Evolutionary conservation across 2,113 vertebrate species (phyloP), one percentile per base, ranked within the genome.

Genomic region (Alethe castanea): DNA sequence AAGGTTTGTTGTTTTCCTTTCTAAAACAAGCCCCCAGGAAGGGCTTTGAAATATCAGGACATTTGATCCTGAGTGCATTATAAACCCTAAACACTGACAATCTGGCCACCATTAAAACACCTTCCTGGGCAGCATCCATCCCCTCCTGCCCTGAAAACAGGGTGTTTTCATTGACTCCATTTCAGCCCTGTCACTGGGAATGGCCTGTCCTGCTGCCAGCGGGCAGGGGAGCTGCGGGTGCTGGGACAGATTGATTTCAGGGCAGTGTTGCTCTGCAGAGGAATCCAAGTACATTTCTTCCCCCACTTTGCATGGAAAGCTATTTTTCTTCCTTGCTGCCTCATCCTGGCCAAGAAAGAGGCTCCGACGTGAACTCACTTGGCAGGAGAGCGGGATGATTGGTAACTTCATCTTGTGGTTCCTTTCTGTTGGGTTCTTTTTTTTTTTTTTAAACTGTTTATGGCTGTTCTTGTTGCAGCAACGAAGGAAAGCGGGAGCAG

Each of bases 291-390:
- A 77, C 88, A 88, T 86, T 93, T 91, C 89, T 93, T 83, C 80
- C 88, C 57, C 62, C 56, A 31, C 92, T 85, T 95, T 77, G 84
- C 92, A 80, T 82, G 89, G 86, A 91, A 89, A 95, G 93, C 95
- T 81, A 44, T 94, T 95, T 92, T 94, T 86, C 86, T 95, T 92
- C 88, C 83, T 91, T 6, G 64, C 95, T 86, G 92, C 92, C 86
- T 96, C 81, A 38, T 83, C 59, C 85, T 50, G 61, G 96, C 95
- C 95, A 97, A 95, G 92, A 96, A 96, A 93, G 95, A 94, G 96
- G 94, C 91, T 94, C 64, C 74, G 16, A 89, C 25, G 80, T 88
- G 94, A 95, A 88, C 81, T 95, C 52, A 29, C 67, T 96, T 96
- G 93, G 94, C 95, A 91, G 65, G 80, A 65, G 54, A 92, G 71